Conservation (phyloP, 2,113 vertebrate genomes). For the Serilophus lunatus region DNA sequence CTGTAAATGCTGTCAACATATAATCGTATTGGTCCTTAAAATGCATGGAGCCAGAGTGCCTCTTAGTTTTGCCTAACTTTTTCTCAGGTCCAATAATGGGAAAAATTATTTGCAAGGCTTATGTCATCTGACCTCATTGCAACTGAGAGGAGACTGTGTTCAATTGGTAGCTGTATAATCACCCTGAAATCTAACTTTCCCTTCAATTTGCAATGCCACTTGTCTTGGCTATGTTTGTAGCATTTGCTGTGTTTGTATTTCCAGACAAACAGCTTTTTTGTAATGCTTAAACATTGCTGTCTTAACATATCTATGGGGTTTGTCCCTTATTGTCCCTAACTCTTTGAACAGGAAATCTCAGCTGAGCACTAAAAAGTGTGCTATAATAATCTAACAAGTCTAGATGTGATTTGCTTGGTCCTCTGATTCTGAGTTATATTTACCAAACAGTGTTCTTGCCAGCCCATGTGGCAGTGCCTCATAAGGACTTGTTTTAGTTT, state of each 20-base stretch:
- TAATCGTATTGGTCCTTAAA: not conserved
- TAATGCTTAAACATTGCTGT: not conserved
- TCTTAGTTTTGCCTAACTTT: not conserved
- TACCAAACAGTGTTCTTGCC: not conserved
- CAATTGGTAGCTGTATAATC: not conserved
- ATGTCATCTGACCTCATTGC: not conserved
- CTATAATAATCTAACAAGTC: not conserved
- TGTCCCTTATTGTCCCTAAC: not conserved
- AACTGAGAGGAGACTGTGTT: not conserved
- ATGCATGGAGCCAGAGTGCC: not conserved
- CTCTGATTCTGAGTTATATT: constrained; percentile 7
- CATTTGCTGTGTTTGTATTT: not conserved
- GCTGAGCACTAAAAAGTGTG: not conserved
- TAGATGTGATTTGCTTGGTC: not conserved
- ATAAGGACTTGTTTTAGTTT: not conserved
- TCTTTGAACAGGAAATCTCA: not conserved
- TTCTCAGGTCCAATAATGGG: not conserved
- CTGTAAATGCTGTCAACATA: not conserved
- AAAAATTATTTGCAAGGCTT: not conserved
- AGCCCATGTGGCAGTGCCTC: not conserved
- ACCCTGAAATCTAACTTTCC: not conserved
- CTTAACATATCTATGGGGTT: not conserved
- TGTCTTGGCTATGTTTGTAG: not conserved
- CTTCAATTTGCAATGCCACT: not conserved
- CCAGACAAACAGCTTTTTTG: not conserved